Evolutionary conservation across 1,140 invertebrate genomes (phyloP).

Genomic region (Drosophila virilis): DNA sequence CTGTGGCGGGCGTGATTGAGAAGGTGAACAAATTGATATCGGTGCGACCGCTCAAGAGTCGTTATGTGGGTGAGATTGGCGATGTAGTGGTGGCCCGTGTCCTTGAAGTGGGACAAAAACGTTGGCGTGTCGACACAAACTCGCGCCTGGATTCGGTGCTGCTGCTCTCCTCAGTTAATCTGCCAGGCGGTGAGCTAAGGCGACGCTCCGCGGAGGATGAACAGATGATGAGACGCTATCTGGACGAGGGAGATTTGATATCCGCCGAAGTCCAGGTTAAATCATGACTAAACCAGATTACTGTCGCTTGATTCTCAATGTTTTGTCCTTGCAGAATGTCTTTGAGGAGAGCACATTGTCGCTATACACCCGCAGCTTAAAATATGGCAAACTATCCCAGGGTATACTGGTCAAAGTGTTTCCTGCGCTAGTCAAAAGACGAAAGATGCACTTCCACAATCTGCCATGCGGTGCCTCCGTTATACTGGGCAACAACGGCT

Average conservation of each 20-base stretch:
- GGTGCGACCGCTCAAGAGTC: conserved; percentile 94
- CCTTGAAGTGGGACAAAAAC: conserved; percentile 87
- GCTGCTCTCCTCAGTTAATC: conserved; percentile 96
- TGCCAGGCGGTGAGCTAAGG: conserved; percentile 94
- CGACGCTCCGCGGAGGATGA: conserved; percentile 98
- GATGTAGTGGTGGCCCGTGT: conserved; percentile 98
- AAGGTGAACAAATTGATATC: conserved; percentile 98
- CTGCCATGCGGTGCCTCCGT: conserved; percentile 95
- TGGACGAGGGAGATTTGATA: conserved; percentile 98
- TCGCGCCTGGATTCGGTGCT: conserved; percentile 95
- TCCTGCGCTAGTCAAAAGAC: conserved; percentile 95
- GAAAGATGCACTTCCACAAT: conserved; percentile 98
- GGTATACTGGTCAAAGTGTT: conserved; percentile 96
- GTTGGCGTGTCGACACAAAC: conserved; percentile 92
- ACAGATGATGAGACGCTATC: conserved; percentile 97
- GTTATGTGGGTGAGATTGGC: conserved; percentile 97
- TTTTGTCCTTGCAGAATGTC: conserved; percentile 87
- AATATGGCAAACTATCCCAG: conserved; percentile 97
- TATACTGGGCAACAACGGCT: conserved; percentile 98
- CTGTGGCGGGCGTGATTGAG: conserved; percentile 96
- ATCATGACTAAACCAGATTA: too few relatives aligned
- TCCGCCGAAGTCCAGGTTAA: conserved; percentile 93
- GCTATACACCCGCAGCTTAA: conserved; percentile 97
- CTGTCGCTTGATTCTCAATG: too few relatives aligned
- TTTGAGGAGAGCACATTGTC: conserved; percentile 96